Evolutionary conservation across 2,888 invertebrate species (phyloP).

Genomic region (Cerastis rubricosa): DNA sequence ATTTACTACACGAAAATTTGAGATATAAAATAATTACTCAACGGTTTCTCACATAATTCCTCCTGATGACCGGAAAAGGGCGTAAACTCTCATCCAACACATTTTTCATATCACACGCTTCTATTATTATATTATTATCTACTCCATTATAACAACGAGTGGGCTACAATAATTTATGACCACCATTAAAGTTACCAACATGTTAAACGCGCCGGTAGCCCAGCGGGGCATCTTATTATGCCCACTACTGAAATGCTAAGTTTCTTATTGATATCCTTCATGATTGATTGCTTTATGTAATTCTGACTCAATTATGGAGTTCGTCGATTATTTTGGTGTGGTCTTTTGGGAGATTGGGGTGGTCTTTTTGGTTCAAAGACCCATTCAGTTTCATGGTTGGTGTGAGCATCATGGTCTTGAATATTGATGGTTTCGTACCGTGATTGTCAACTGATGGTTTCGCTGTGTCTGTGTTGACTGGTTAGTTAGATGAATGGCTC

Average conservation of each 20-base stretch:
- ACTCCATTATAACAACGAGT: constrained; percentile 66
- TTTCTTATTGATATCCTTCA: constrained; percentile 59
- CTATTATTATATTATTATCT: constrained; percentile 52
- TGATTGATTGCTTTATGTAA: constrained; percentile 57
- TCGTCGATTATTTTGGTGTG: constrained; percentile 47
- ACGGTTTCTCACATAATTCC: neutral
- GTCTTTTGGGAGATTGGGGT: constrained; percentile 35
- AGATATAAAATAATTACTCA: neutral
- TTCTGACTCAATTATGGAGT: constrained; percentile 41
- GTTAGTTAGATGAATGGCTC: neutral
- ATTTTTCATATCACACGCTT: constrained; percentile 57
- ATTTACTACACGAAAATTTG: neutral
- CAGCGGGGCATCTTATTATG: constrained; percentile 70
- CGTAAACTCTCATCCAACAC: constrained; percentile 40
- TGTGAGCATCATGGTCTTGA: neutral
- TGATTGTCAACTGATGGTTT: neutral
- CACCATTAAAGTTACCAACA: constrained; percentile 70
- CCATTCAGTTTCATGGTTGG: neutral
- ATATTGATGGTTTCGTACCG: neutral
- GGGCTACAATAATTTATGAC: constrained; percentile 69
- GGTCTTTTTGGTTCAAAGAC: constrained; percentile 30
- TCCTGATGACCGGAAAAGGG: constrained; percentile 36
- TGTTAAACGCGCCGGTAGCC: constrained; percentile 63
- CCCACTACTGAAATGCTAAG: constrained; percentile 69
- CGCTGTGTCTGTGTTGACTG: neutral